phyloP scores from a whole-genome alignment of 2,113 vertebrate genomes.

The Melospiza melodia region DNA sequence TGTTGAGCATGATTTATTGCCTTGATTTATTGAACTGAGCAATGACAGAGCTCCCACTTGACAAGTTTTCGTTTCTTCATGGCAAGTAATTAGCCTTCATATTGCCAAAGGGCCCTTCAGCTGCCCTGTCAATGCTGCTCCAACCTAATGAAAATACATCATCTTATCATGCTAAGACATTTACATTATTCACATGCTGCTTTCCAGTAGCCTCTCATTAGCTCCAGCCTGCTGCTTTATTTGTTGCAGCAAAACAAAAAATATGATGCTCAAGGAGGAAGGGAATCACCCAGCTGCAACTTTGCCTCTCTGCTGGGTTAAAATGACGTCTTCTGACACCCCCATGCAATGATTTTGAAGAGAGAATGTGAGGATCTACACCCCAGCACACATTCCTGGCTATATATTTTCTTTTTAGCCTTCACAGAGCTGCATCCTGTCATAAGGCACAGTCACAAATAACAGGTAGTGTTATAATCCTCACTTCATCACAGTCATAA shows the following conservation, averaged over 20 bases:
- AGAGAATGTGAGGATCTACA: neutral
- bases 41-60: slow-evolving; percentile 57
- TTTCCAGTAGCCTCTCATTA: slow-evolving; percentile 49
- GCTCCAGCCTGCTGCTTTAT: slow-evolving; percentile 18
- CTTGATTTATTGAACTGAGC: slow-evolving; percentile 72
- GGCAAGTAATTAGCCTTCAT: slow-evolving; percentile 76
- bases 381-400: neutral
- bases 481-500: slow-evolving; percentile 2
- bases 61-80: slow-evolving; percentile 70
- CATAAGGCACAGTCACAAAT: neutral
- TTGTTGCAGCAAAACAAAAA: slow-evolving; percentile 1
- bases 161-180: slow-evolving; percentile 36
- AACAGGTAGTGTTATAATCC: neutral
- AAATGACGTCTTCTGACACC: neutral
- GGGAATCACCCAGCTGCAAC: neutral
- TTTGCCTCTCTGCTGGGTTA: neutral
- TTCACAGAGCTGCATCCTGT: neutral
- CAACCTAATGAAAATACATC: slow-evolving; percentile 55
- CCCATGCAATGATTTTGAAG: neutral
- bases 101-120: slow-evolving; percentile 74
- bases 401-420: neutral
- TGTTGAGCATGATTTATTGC: slow-evolving; percentile 59
- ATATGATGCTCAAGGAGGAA: neutral
- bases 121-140: slow-evolving; percentile 60
- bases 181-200: slow-evolving; percentile 52